Base-by-base conservation (phyloP, 2,888 invertebrate genomes). In the Pediacus dermestoides region DNA sequence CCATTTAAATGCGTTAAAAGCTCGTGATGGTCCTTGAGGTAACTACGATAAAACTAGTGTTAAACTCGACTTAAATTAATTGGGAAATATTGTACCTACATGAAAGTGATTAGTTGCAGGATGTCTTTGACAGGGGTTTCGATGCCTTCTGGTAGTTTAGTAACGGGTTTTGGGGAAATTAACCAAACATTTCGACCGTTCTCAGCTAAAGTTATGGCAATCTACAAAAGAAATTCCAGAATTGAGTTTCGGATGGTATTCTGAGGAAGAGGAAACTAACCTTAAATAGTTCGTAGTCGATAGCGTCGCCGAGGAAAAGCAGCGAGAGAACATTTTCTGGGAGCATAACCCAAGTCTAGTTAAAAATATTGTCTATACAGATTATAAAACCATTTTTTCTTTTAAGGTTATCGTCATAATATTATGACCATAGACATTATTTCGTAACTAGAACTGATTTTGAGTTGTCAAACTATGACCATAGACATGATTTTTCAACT, bases 31-130 rank as follows among this genome's bases (percentile, higher is more conserved):
- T 58, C 57, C 33, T 61, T 60, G 16, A 68, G 50, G 42, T 66
- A 66, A 42, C 68, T 68, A 39, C 34, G 60, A 61, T 21, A 30
- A 33, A 40, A 41, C 10, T 27, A 16, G 30, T 18, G 42, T 23
- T 32, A 37, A n/a, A n/a, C n/a, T 43, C 22, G 30, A 28, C 15
- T 10, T 28, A 30, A 39, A 8, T 34, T 30, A 2, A 26, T 10
- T 25, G 23, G 14, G 14, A 16, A 27, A 39, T 30, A 15, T 28
- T 28, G 16, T 27, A 57, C 61, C 57, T 56, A 68, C 68, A 68
- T 46, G 46, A 70, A 67, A 9, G 64, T 64, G 34, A 68, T 65
- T 13, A 61, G 49, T 35, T 59, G 55, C 14, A 68, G 48, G 27
- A 62, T 52, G 34, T 64, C 61, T 31, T 62, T 61, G 21, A 56